Evolutionary conservation across 2,113 vertebrate species (phyloP), one percentile per base, ranked within the genome.

Genomic region (Lamprotornis superbus): DNA sequence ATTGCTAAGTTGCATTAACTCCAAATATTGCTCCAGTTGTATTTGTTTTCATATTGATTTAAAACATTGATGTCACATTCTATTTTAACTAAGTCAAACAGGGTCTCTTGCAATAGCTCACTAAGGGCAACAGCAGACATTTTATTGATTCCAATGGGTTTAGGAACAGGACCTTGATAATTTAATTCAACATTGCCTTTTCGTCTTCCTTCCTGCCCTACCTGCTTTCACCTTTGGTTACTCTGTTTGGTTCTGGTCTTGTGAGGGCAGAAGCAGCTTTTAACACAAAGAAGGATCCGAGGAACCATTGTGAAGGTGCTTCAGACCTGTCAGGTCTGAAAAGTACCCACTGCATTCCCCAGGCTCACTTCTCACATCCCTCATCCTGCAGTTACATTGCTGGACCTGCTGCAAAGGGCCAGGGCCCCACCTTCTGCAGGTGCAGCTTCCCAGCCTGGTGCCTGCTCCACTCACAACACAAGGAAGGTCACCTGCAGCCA

Each of bases 291-390:
- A 40, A 61, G 17, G 9, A 71, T 30, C 50, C 4, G 1, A 16
- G 8, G 46, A n/a, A 53, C 44, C 46, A 28, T 4, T 3, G 11
- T 10, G 27, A 64, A 60, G 40, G 40, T n/a, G 57, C n/a, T 52
- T 30, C 56, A 82, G 47, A 63, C n/a, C 42, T 40, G n/a, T 20
- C 11, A 4, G 2, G 0, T n/a, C 25, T 1, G 6, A 27, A n/a
- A 52, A 57, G 23, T 0, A 0, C 1, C 1, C 46, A 2, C 5
- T 0, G 24, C 1, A 6, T 10, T 73, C 8, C 68, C 46, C 30
- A 27, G 23, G 44, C 53, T 91, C 39, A 4, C n/a, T 33, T 33
- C 50, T 44, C 1, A 0, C 27, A 2, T 25, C 21, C n/a, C 57
- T 14, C 7, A 11, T 4, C 12, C 39, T 11, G 11, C 30, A 15